Conservation (phyloP, 2,797 vertebrate genomes). For the Schizopygopsis pylzovi region DNA sequence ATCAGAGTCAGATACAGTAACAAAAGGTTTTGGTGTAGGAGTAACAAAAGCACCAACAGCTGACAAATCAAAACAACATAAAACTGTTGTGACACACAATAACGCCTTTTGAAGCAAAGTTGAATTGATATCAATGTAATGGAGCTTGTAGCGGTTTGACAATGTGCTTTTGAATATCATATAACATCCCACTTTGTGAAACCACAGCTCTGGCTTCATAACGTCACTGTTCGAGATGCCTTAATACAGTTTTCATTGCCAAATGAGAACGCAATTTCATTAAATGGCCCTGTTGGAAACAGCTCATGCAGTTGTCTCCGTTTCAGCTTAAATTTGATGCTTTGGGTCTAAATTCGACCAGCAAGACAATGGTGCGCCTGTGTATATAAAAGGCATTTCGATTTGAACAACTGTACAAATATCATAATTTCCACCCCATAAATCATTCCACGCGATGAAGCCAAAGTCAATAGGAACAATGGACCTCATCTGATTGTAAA, state of each 20-base stretch:
- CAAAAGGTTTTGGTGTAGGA: conserved; percentile 48
- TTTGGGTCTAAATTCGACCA: neutral
- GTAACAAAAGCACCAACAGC: conserved; percentile 56
- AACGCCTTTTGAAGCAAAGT: conserved; percentile 6
- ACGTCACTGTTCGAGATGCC: conserved; percentile 20
- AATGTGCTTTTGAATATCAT: conserved; percentile 3
- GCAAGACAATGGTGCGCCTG: conserved; percentile 32
- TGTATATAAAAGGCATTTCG: conserved; percentile 38
- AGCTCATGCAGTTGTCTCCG: neutral
- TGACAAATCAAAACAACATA: conserved; percentile 44
- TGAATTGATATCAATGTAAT: conserved; percentile 9
- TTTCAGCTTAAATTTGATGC: neutral
- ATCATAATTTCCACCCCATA: neutral
- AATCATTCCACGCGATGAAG: conserved; percentile 4
- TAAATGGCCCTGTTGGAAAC: neutral
- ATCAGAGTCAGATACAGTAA: conserved; percentile 52
- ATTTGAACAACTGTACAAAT: conserved; percentile 40
- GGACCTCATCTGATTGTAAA: conserved; percentile 21
- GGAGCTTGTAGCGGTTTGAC: neutral
- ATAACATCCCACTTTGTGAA: neutral
- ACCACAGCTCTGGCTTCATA: conserved; percentile 19
- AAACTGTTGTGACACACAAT: conserved; percentile 40
- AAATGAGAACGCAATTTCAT: neutral
- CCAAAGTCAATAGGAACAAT: conserved; percentile 25
- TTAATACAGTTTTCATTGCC: neutral